Evolutionary conservation across 2,113 vertebrate genomes (phyloP), one percentile per base, ranked within the genome.

Genomic region (Petrocephalus zakoni): DNA sequence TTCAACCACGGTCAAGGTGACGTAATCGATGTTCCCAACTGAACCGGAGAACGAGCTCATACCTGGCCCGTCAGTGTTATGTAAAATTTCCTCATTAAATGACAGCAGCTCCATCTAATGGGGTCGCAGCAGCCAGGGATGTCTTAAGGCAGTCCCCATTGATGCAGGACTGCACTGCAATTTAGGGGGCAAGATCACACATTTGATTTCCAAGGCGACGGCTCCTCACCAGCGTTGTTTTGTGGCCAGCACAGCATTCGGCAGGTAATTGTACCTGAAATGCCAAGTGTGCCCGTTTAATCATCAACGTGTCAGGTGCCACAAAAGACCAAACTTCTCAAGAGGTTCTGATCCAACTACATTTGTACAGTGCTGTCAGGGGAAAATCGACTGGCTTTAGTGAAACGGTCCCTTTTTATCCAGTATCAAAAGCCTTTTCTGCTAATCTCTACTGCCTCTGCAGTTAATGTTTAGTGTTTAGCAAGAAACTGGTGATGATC

Each of bases 341-440:
- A 46, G 4, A 25, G 25, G 22, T 34, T 85, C 47, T 42, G 25
- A 51, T 85, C 56, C 34, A 13, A 19, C 42, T n/a, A 25, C 46
- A 22, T 53, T 56, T 37, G 8, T 84, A 42, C 88, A 64, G 47
- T 85, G 2, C 51, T 22, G 42, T 42, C 7, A 22, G 88, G 42
- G 47, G 47, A 29, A 53, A 15, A 68, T 68, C 5, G 15, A 53
- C 42, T 25, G 61, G 46, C 21, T 82, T 46, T 83, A 34, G n/a
- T 85, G 25, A 89, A 89, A 68, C 72, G 17, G 8, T 82, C 87
- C 8, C 46, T 29, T 58, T 46, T 72, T 19, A 17, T 25, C 72
- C 81, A 87, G 75, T 89, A 90, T 89, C 90, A 91, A 90, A 88
- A 47, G 61, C 84, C 64, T 47, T 47, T 64, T 47, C 4, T 11